Percentiles rank a stretch among this genome's conserved stretches.
These are phyloP conservation scores for Heterocephalus glaber DNA, from an alignment of 2,113 vertebrate species.

Conservation along the genomic window DNA sequence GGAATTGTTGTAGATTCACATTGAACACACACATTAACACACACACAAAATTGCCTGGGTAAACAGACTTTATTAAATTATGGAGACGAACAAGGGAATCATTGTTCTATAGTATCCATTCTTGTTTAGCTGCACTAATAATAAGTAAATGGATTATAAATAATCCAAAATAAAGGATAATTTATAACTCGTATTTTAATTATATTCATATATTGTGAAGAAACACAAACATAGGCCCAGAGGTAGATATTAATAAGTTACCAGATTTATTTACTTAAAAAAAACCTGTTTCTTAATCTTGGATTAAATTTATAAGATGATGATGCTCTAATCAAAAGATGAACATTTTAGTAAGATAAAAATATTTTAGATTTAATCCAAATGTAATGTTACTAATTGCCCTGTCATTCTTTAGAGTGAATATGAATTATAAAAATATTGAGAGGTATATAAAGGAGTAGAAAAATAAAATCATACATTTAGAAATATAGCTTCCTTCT, in stretches of 20 bases:
- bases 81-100: neutral
- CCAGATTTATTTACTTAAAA: constrained; percentile 29
- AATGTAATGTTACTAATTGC: constrained; percentile 18
- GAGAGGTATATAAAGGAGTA: neutral
- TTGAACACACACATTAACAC: neutral
- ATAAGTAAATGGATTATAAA: neutral
- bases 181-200: constrained; percentile 1
- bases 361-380: constrained; percentile 54
- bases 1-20: neutral
- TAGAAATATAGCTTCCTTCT: constrained; percentile 28
- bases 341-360: constrained; percentile 1
- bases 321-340: constrained; percentile 17
- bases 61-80: neutral
- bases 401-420: constrained; percentile 19
- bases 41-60: neutral
- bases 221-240: neutral
- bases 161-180: constrained; percentile 38
- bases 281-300: constrained; percentile 27
- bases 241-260: constrained; percentile 1
- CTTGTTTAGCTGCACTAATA: neutral
- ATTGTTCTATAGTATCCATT: neutral
- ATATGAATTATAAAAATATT: neutral
- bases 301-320: constrained; percentile 30
- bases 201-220: neutral
- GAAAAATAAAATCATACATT: constrained; percentile 45